Base-by-base conservation (phyloP, 2,113 vertebrate species). In the Etheostoma cragini region DNA sequence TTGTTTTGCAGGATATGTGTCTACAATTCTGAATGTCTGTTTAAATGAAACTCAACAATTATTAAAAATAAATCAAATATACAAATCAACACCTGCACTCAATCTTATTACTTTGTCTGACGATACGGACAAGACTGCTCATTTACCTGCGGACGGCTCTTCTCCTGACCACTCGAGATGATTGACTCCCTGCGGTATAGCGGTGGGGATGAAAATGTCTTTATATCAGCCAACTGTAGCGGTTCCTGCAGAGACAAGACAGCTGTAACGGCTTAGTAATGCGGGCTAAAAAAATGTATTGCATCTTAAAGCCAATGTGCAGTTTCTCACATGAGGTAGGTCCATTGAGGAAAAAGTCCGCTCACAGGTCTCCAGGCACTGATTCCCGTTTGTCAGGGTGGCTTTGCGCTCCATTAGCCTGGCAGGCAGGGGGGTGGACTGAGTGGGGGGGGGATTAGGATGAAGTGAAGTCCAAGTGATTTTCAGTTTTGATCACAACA, bases 341-440 rank as follows among this genome's bases (percentile, higher is more conserved):
- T 87, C 82, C n/a, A 85, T 90, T 45, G 93, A 71, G 64, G 91
- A 88, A 75, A 95, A 86, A 4, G 96, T 94, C 16, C 94, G 64
- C 88, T 96, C 96, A 68, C 93, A 92, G 71, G 81, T 88, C 4
- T 93, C 92, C 76, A 94, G 89, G 73, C 88, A 64, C 6, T 62
- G 94, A 67, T 96, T 90, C 12, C 87, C 91, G 79, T 87, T 93
- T 8, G 87, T 80, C 63, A 93, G 57, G 76, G 68, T 77, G 60
- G 46, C 46, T 88, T 89, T 93, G 42, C 26, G 17, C 15, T 93
- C 91, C 5, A 50, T 61, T 7, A 76, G 79, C 22, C 87, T 86
- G 52, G 49, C 2, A 35, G 92, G 89, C 54, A 92, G 67, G 16
- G 95, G 93, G 17, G 94, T 94, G 38, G 94, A 94, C 94, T 95